Conservation (phyloP, 2,888 invertebrate species). For the Cryptus viduatorius region DNA sequence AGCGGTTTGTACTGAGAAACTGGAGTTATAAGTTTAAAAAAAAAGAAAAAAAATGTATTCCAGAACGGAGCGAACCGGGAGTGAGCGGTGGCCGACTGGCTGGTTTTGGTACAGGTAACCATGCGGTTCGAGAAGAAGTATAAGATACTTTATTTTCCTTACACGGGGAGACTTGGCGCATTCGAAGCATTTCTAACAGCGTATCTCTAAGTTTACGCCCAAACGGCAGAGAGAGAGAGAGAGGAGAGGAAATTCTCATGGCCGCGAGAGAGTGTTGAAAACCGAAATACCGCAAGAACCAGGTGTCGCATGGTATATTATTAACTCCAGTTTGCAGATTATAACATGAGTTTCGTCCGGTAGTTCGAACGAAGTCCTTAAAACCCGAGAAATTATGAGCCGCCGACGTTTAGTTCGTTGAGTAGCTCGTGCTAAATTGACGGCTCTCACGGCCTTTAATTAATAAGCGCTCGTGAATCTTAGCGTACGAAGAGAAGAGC, state of each 20-base stretch:
- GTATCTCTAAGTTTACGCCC: not conserved
- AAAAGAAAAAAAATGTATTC: not conserved
- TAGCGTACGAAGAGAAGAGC: not conserved
- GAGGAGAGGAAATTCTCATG: not conserved
- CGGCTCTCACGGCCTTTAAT: slow-evolving; percentile 33
- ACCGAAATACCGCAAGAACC: not conserved
- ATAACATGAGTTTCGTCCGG: not conserved
- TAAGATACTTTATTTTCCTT: slow-evolving; percentile 5
- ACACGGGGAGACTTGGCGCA: not conserved
- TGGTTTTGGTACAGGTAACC: slow-evolving; percentile 28
- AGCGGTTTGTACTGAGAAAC: slow-evolving; percentile 1
- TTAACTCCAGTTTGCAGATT: not conserved
- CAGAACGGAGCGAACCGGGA: not conserved
- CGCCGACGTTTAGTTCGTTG: slow-evolving; percentile 31
- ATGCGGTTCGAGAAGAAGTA: slow-evolving; percentile 39
- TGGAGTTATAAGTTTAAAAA: slow-evolving; percentile 11
- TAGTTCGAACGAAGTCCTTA: not conserved
- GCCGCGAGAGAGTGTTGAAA: not conserved
- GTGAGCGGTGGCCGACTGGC: not conserved
- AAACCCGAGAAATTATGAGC: slow-evolving; percentile 22
- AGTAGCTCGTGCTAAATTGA: slow-evolving; percentile 27
- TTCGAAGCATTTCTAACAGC: not conserved
- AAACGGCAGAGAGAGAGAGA: not conserved
- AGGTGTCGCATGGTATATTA: not conserved
- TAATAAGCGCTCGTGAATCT: slow-evolving; percentile 44